phyloP scores from a whole-genome alignment of 1,140 invertebrate species.

The Aphelinus atriplicis region DNA sequence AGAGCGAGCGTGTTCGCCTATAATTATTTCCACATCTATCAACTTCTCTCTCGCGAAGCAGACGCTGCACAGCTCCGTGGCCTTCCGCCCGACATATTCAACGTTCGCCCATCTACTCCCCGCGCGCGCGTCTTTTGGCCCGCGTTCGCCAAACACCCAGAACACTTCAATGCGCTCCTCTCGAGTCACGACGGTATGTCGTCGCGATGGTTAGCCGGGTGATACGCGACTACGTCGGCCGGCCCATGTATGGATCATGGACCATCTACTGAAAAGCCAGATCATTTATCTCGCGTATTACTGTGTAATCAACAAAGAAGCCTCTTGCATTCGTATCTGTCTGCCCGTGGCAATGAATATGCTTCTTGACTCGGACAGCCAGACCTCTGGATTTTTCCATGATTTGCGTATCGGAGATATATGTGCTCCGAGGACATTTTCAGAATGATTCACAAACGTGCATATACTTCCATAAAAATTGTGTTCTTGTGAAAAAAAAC shows the following conservation, averaged over 20 bases:
- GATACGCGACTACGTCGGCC: not conserved
- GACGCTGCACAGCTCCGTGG: slow-evolving; percentile 27
- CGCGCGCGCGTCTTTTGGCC: slow-evolving; percentile 8
- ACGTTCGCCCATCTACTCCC: slow-evolving; percentile 48
- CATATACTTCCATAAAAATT: no score
- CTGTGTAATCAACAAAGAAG: slow-evolving; percentile 8
- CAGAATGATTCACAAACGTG: no score
- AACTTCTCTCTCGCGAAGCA: slow-evolving; percentile 38
- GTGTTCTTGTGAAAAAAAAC: no score
- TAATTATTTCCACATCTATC: slow-evolving; percentile 68
- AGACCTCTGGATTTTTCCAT: no score
- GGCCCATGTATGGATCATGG: not conserved
- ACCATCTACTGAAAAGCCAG: not conserved
- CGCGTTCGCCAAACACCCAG: not conserved
- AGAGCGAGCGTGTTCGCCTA: slow-evolving; percentile 57
- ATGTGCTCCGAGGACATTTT: no score
- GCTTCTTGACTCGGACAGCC: no score
- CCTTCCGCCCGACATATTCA: slow-evolving; percentile 56
- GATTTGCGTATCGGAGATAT: no score
- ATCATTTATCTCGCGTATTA: slow-evolving; percentile 4
- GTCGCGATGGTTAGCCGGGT: not conserved
- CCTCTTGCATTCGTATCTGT: not conserved
- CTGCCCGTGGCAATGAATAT: no score
- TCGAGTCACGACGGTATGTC: not conserved
- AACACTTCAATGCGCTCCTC: slow-evolving; percentile 8